Evolutionary conservation across 1,140 invertebrate genomes (phyloP).

Genomic region (Telenomus remus): DNA sequence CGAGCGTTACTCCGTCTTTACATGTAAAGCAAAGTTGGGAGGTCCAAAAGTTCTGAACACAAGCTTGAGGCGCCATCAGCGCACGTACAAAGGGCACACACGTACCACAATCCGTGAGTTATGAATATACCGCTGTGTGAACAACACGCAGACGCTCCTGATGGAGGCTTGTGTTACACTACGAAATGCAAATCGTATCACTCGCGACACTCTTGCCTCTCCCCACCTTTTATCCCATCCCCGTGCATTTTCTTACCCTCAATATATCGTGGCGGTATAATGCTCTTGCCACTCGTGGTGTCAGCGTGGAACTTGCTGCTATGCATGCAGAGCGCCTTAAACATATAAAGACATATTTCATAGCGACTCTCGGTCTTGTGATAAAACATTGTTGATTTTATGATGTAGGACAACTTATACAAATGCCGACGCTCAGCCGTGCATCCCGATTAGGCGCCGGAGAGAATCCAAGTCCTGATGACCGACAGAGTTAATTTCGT

Average conservation of each 20-base stretch:
- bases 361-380: constrained; percentile 22
- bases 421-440: constrained; percentile 12
- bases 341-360: constrained; percentile 46
- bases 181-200: constrained; percentile 72
- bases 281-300: constrained; percentile 51
- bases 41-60: constrained; percentile 28
- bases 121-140: constrained; percentile 25
- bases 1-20: constrained; percentile 59
- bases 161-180: constrained; percentile 52
- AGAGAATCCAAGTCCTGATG: neutral
- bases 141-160: constrained; percentile 45
- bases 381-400: constrained; percentile 56
- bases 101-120: constrained; percentile 13
- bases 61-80: constrained; percentile 25
- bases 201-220: constrained; percentile 40
- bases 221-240: constrained; percentile 42
- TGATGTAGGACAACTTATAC: constrained; percentile 31
- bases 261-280: constrained; percentile 46
- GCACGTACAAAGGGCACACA: constrained; percentile 3
- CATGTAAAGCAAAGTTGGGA: constrained; percentile 27
- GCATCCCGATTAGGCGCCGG: constrained; percentile 7
- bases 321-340: constrained; percentile 54
- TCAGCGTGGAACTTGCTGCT: constrained; percentile 51
- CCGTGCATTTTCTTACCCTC: constrained; percentile 41
- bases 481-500: constrained; percentile 5